Conservation (phyloP, 2,888 invertebrate genomes). For the Lucinisca nassula region DNA sequence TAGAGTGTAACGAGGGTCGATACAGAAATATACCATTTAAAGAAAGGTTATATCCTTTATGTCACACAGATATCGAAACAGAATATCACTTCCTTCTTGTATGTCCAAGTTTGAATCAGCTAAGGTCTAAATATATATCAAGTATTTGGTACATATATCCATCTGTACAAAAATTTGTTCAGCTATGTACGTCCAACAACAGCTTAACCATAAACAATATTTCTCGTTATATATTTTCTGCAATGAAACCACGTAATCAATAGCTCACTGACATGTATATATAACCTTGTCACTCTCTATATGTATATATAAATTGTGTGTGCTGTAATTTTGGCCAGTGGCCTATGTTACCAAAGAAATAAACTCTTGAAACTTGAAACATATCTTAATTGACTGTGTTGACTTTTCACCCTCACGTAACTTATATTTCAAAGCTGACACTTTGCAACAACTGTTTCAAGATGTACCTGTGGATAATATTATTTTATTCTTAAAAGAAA, state of each 20-base stretch:
- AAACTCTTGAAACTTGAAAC: too few relatives aligned
- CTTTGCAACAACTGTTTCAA: too few relatives aligned
- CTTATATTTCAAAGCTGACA: too few relatives aligned
- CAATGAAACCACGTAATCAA: neutral
- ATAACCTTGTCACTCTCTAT: neutral
- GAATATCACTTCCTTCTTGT: neutral
- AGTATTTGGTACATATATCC: neutral
- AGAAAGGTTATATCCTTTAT: neutral
- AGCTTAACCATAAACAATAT: neutral
- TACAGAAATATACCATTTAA: neutral
- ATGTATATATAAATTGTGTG: neutral
- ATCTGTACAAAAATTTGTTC: neutral
- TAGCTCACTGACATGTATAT: neutral
- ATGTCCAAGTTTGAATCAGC: neutral
- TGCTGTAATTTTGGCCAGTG: constrained; percentile 5
- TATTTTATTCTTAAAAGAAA: too few relatives aligned
- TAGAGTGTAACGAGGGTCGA: neutral
- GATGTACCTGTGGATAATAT: too few relatives aligned
- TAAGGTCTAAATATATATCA: neutral
- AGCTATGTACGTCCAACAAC: neutral
- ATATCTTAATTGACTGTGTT: too few relatives aligned
- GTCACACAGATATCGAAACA: neutral
- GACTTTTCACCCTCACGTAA: too few relatives aligned
- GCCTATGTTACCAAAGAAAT: constrained; percentile 12
- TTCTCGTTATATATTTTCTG: neutral